Evolutionary conservation across 2,113 vertebrate species (phyloP).

Genomic region (Thryonomys swinderianus): DNA sequence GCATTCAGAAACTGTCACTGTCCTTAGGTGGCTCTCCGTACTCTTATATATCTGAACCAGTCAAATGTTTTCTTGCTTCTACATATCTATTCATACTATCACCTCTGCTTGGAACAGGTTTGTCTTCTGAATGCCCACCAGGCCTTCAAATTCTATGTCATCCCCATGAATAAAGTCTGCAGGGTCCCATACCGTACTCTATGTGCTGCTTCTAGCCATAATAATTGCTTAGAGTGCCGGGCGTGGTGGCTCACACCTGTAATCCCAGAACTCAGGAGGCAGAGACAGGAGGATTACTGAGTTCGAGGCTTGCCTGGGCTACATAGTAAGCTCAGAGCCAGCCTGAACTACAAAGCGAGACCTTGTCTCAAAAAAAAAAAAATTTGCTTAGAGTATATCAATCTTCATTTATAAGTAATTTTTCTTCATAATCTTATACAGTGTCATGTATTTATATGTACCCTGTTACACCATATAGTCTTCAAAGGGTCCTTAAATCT

Average conservation of each 20-base stretch:
- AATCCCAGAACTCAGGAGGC: too few relatives aligned
- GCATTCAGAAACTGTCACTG: background rate
- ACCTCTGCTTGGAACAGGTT: background rate
- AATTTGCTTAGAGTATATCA: background rate
- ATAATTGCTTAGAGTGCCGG: background rate
- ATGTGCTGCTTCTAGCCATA: background rate
- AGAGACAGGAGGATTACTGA: too few relatives aligned
- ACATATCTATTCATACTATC: background rate
- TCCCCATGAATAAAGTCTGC: background rate
- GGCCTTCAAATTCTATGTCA: background rate
- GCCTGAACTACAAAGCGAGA: too few relatives aligned
- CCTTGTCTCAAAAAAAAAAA: too few relatives aligned
- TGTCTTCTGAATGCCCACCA: background rate
- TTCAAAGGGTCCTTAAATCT: background rate
- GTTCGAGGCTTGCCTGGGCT: too few relatives aligned
- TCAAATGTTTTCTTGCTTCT: background rate
- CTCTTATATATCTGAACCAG: background rate
- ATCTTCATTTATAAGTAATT: background rate
- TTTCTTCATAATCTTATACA: background rate
- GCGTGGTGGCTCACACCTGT: too few relatives aligned
- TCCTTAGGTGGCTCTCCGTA: background rate
- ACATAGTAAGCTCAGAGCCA: too few relatives aligned
- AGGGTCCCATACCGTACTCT: background rate
- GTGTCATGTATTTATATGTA: background rate
- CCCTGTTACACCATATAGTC: background rate